These are phyloP conservation scores for Manis javanica DNA, from an alignment of 2,797 vertebrate species.

Conservation along the genomic window DNA sequence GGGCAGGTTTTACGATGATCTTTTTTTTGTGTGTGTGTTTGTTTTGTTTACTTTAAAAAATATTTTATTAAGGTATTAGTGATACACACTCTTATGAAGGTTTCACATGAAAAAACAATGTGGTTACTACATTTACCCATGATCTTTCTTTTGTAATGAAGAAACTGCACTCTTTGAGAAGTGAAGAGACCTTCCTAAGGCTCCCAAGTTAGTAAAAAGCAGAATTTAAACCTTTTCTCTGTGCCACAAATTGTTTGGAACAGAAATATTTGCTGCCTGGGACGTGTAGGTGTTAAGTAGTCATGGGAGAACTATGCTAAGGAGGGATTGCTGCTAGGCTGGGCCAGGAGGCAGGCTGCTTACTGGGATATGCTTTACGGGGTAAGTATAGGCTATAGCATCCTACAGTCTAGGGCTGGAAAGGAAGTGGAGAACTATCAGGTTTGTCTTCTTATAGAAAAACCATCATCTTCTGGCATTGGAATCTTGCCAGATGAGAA, in stretches of 20 bases:
- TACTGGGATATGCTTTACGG: neutral
- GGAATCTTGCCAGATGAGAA: too few species aligned
- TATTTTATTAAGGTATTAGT: too few species aligned
- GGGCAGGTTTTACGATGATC: neutral
- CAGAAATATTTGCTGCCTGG: neutral
- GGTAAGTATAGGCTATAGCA: too few species aligned
- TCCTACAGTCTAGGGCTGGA: neutral
- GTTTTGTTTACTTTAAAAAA: too few species aligned
- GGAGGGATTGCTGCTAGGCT: neutral
- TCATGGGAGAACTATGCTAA: neutral
- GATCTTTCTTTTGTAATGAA: neutral
- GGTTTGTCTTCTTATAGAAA: neutral
- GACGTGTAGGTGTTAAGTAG: too few species aligned
- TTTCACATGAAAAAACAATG: too few species aligned
- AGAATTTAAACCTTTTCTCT: neutral
- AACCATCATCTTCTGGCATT: neutral
- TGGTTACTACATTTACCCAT: too few species aligned
- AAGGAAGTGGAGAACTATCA: neutral
- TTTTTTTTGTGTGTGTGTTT: too few species aligned
- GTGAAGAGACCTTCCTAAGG: neutral
- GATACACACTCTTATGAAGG: too few species aligned
- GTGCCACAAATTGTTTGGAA: neutral
- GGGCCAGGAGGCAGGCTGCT: neutral
- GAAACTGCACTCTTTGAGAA: neutral
- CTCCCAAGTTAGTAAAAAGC: neutral